These are phyloP conservation scores for Andrena trimmerana DNA, from an alignment of 2,888 invertebrate species.

Conservation along the genomic window DNA sequence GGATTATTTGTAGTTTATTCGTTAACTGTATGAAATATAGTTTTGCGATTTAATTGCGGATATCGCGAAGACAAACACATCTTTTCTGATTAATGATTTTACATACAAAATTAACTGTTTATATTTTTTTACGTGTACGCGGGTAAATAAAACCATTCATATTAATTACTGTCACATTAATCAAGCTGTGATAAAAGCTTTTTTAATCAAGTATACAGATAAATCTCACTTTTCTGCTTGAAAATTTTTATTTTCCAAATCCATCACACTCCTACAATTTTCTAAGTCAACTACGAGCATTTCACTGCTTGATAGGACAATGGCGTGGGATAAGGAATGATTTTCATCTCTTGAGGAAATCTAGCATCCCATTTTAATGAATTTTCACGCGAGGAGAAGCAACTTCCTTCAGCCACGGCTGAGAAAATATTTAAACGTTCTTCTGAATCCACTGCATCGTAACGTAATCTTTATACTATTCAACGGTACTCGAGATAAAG, in stretches of 20 bases:
- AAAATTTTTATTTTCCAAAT: background rate
- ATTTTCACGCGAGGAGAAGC: conserved; percentile 2
- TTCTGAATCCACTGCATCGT: background rate
- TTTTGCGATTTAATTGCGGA: too few relatives aligned
- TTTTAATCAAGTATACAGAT: too few relatives aligned
- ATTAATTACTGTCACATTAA: too few relatives aligned
- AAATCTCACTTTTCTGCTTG: too few relatives aligned
- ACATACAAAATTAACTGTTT: too few relatives aligned
- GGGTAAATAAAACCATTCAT: too few relatives aligned
- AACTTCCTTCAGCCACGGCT: background rate
- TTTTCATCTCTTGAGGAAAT: background rate
- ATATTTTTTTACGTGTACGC: too few relatives aligned
- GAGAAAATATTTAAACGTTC: conserved; percentile 28
- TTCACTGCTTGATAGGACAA: background rate
- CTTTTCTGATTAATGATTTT: too few relatives aligned
- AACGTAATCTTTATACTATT: conserved; percentile 10
- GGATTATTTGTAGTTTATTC: too few relatives aligned
- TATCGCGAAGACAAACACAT: too few relatives aligned
- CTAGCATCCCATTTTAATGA: conserved; percentile 1
- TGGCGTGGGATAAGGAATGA: background rate
- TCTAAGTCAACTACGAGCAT: background rate
- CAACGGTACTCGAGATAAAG: conserved; percentile 3
- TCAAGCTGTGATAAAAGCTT: too few relatives aligned
- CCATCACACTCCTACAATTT: background rate
- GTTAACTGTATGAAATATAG: too few relatives aligned